Conservation (phyloP, 2,888 invertebrate genomes). For the Cactoblastis cactorum region DNA sequence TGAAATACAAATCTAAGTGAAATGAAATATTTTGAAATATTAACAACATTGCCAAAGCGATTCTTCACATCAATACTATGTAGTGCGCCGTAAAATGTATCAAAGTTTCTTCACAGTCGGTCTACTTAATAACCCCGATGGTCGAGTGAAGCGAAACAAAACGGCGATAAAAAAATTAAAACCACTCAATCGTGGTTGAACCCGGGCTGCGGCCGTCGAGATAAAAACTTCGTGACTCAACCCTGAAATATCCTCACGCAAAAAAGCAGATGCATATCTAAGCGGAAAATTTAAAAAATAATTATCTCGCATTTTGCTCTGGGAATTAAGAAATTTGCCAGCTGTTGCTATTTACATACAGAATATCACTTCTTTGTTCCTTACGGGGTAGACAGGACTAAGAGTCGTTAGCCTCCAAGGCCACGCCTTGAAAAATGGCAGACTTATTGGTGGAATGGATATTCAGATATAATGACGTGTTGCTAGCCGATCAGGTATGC, state of each 20-base stretch:
- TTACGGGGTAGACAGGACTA: too few species aligned
- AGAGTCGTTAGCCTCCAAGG: too few species aligned
- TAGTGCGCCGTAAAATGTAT: neutral
- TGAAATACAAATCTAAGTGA: too few species aligned
- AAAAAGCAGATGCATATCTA: conserved; percentile 23
- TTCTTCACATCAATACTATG: neutral
- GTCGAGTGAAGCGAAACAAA: conserved; percentile 44
- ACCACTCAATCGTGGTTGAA: conserved; percentile 29
- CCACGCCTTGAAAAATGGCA: too few species aligned
- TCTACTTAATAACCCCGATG: conserved; percentile 37
- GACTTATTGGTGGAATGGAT: too few species aligned
- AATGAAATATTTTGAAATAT: too few species aligned
- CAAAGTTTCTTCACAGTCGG: neutral
- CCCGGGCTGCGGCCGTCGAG: conserved; percentile 18
- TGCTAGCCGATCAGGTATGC: too few species aligned
- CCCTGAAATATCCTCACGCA: conserved; percentile 29
- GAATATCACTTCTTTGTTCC: too few species aligned
- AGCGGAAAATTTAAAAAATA: conserved; percentile 21
- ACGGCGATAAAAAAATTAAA: conserved; percentile 39
- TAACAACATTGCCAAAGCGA: too few species aligned
- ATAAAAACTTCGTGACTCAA: conserved; percentile 38
- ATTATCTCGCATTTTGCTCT: too few species aligned
- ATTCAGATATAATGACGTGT: too few species aligned
- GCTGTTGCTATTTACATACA: too few species aligned
- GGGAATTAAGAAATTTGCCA: conserved; percentile 5